Evolutionary conservation across 2,888 invertebrate species (phyloP).

Genomic region (Phorcus lineatus): DNA sequence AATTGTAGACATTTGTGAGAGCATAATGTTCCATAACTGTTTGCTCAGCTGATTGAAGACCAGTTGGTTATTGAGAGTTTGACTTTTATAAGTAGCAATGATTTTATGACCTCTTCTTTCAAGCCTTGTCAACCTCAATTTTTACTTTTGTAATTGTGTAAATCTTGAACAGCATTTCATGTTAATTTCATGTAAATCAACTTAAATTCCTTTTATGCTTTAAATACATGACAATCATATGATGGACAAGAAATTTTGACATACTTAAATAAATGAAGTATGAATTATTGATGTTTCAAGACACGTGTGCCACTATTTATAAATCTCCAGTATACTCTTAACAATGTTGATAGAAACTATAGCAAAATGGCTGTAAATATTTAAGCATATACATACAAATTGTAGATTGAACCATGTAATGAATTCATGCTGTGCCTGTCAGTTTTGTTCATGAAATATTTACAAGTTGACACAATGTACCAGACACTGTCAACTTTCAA

Average conservation of each 20-base stretch:
- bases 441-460: background rate
- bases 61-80: background rate
- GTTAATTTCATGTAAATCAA: background rate
- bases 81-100: background rate
- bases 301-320: background rate
- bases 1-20: conserved; percentile 19
- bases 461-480: background rate
- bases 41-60: background rate
- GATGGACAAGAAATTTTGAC: background rate
- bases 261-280: background rate
- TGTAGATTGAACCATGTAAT: background rate
- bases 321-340: background rate
- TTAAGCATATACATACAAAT: background rate
- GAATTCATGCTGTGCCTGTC: background rate
- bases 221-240: too few relatives aligned
- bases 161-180: background rate
- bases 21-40: background rate
- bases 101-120: conserved; percentile 1
- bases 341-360: conserved; percentile 7
- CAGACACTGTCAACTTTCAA: background rate
- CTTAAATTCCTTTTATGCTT: too few relatives aligned
- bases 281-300: background rate
- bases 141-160: background rate
- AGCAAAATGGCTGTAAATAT: background rate
- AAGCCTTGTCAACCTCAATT: background rate